Evolutionary conservation across 23 tunicate species (phyloP).

Genomic region (Halocynthia roretzi): DNA sequence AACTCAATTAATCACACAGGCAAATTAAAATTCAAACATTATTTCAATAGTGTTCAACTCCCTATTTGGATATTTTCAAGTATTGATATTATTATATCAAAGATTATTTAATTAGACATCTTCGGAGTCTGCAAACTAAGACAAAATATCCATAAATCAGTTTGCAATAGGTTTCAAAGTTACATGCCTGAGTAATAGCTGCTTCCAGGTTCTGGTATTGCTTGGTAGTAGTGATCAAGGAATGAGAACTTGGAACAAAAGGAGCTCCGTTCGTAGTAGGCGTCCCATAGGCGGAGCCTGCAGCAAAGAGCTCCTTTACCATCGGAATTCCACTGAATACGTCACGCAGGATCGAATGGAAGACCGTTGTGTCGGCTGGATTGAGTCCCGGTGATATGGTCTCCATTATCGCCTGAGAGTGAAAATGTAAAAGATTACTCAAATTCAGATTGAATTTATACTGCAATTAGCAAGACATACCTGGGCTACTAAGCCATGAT

Average conservation of each 20-base stretch:
- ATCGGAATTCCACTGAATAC: conserved; percentile 74
- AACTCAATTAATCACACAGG: too few species aligned
- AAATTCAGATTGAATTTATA: background rate
- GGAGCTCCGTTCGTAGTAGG: conserved; percentile 52
- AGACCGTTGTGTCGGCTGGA: conserved; percentile 35
- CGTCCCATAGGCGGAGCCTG: background rate
- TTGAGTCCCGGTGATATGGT: conserved; percentile 64
- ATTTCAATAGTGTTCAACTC: too few species aligned
- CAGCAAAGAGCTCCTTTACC: conserved; percentile 55
- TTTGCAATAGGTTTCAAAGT: too few species aligned
- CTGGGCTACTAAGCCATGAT: conserved; percentile 89
- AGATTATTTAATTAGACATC: too few species aligned
- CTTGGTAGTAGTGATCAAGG: conserved; percentile 33
- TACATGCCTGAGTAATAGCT: conserved; percentile 45
- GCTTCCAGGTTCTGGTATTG: conserved; percentile 45
- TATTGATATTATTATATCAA: too few species aligned
- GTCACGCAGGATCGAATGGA: conserved; percentile 73
- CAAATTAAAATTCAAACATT: too few species aligned
- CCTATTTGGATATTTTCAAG: too few species aligned
- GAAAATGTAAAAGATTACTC: background rate
- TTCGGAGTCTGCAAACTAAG: too few species aligned
- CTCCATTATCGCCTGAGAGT: conserved; percentile 58
- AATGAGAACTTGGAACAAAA: conserved; percentile 35
- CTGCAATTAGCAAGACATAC: conserved; percentile 8
- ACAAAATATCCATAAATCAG: too few species aligned